Evolutionary conservation across 2,888 invertebrate genomes (phyloP).

Genomic region (Lasioglossum pauxillum): DNA sequence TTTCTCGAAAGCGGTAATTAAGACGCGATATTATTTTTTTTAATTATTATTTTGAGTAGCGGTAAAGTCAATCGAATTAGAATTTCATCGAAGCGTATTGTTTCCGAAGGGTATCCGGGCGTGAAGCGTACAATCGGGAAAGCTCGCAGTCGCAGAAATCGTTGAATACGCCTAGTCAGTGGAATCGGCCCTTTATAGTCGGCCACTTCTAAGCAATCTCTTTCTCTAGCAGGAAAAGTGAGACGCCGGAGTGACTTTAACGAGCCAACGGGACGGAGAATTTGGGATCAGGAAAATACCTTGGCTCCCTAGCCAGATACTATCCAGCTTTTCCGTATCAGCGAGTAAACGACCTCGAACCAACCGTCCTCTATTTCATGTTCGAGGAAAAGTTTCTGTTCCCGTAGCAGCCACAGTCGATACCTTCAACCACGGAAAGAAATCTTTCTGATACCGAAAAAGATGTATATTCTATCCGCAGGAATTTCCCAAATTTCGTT

Average conservation of each 20-base stretch:
- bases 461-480: constrained; percentile 22
- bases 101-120: background rate
- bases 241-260: constrained; percentile 59
- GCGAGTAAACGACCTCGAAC: constrained; percentile 80
- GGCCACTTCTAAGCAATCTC: constrained; percentile 57
- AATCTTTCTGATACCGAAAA: constrained; percentile 31
- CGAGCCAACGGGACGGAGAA: constrained; percentile 53
- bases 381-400: constrained; percentile 77
- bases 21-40: background rate
- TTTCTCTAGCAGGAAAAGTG: constrained; percentile 40
- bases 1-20: background rate
- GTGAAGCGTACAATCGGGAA: constrained; percentile 21
- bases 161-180: constrained; percentile 48
- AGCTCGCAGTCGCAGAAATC: constrained; percentile 27
- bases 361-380: constrained; percentile 75
- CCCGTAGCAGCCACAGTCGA: constrained; percentile 51
- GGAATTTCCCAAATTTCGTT: constrained; percentile 13
- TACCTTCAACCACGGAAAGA: constrained; percentile 45
- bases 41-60: background rate
- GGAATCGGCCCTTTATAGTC: constrained; percentile 51
- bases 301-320: constrained; percentile 77
- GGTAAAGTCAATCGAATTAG: background rate
- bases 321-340: constrained; percentile 81
- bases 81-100: constrained; percentile 1
- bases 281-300: constrained; percentile 70